Evolutionary conservation across 1,140 invertebrate species (phyloP), one percentile per base, ranked within the genome.

Genomic region (Drosophila suzukii): DNA sequence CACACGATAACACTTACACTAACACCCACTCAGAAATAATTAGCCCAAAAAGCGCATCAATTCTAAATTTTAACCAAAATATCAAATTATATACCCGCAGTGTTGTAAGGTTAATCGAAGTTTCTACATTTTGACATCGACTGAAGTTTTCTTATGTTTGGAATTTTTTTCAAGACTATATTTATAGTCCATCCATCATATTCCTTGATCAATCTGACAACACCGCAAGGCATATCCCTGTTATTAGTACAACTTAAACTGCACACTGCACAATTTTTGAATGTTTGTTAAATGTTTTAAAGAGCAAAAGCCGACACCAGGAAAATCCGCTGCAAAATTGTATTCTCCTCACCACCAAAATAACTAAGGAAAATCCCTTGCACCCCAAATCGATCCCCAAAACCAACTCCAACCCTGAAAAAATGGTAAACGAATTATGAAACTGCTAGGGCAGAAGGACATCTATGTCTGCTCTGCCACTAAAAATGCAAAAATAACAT

Each of bases 341-440:
- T 73, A 81, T 81, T 89, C 70, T 71, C 78, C 74, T 67, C 78
- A 68, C 72, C 32, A 3, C 6, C 2, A 70, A 32, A 47, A 32
- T 39, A 51, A 74, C 55, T 39, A 55, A 51, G 27, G 24, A 53
- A 54, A 32, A 49, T 20, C n/a, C 78, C 71, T n/a, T 24, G 15
- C 50, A 47, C 49, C 39, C 57, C n/a, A 34, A 27, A 36, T 13
- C 32, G 30, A 30, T 44, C 15, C 34, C 13, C 60, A 39, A 51
- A 17, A 10, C 34, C 17, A 43, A 41, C 30, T 34, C 62, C 30
- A 43, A 60, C 7, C 34, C 41, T 24, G 15, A 58, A 57, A 84
- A 83, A 86, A 86, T 75, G 90, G 90, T 91, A 91, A 91, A 91
- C 89, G 90, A 91, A 89, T 91, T 91, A 91, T 91, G 73, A 76